Evolutionary conservation across 2,888 invertebrate species (phyloP).

Genomic region (Deilephila elpenor): DNA sequence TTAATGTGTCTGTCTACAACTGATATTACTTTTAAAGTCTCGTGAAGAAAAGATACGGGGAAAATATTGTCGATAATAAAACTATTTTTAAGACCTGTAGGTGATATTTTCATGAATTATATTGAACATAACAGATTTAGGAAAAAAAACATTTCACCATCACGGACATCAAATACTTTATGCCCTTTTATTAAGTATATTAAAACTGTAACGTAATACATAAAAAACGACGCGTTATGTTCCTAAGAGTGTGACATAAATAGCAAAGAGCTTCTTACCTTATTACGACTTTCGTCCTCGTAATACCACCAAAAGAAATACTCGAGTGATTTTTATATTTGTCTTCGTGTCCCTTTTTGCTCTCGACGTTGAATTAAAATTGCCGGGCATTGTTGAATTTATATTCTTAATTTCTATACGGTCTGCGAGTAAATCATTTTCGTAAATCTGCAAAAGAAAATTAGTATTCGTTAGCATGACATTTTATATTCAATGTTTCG

Average conservation of each 20-base stretch:
- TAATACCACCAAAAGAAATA: not conserved
- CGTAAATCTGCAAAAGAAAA: no score
- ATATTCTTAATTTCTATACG: not conserved
- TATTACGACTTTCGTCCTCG: constrained; percentile 24
- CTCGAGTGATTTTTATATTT: not conserved
- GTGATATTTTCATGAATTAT: no score
- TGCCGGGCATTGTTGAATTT: not conserved
- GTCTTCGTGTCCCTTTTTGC: constrained; percentile 14
- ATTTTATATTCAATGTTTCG: no score
- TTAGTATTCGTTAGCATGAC: no score
- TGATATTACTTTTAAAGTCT: no score
- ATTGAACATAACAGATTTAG: not conserved
- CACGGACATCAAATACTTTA: not conserved
- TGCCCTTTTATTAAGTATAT: not conserved
- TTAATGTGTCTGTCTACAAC: no score
- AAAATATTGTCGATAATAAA: no score
- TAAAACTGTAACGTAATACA: not conserved
- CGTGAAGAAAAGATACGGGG: no score
- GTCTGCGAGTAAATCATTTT: not conserved
- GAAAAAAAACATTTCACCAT: not conserved
- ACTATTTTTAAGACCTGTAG: no score
- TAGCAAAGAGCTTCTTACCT: constrained; percentile 30
- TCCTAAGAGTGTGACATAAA: constrained; percentile 12
- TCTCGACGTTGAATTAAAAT: not conserved
- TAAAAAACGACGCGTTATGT: constrained; percentile 24